Conservation (phyloP, 2,797 vertebrate species). For the Alauda arvensis region DNA sequence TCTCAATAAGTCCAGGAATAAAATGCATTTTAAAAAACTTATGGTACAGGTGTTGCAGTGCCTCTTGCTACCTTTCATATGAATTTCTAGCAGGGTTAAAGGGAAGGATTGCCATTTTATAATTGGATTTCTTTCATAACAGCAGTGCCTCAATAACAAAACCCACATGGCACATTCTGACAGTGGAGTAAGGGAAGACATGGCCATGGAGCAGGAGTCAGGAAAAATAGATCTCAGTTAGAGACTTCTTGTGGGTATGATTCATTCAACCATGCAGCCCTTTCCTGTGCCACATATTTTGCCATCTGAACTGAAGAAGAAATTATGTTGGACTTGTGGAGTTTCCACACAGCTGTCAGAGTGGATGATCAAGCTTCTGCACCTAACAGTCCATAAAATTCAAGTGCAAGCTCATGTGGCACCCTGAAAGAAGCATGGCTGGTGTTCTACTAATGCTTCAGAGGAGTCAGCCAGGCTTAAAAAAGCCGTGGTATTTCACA, state of each 20-base stretch:
- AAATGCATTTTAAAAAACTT: not conserved
- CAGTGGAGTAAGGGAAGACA: not conserved
- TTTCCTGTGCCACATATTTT: not conserved
- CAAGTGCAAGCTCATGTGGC: not conserved
- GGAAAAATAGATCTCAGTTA: not conserved
- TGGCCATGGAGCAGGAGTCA: not conserved
- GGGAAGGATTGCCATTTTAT: not conserved
- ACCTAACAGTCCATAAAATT: not conserved
- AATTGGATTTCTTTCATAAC: not conserved
- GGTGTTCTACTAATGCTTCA: not conserved
- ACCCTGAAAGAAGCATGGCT: not conserved
- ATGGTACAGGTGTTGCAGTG: rapidly evolving
- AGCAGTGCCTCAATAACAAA: not conserved
- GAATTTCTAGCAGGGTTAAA: not conserved
- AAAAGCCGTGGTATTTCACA: not conserved
- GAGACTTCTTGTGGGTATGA: not conserved
- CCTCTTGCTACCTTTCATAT: not conserved
- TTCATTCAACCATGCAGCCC: not conserved
- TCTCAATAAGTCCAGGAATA: not conserved
- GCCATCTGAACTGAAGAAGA: not conserved
- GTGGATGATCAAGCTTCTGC: not conserved
- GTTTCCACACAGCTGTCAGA: not conserved
- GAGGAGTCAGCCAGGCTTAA: not conserved
- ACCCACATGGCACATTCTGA: not conserved
- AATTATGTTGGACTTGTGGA: not conserved